Conservation (phyloP, 2,113 vertebrate genomes). For the Centropristis striata region DNA sequence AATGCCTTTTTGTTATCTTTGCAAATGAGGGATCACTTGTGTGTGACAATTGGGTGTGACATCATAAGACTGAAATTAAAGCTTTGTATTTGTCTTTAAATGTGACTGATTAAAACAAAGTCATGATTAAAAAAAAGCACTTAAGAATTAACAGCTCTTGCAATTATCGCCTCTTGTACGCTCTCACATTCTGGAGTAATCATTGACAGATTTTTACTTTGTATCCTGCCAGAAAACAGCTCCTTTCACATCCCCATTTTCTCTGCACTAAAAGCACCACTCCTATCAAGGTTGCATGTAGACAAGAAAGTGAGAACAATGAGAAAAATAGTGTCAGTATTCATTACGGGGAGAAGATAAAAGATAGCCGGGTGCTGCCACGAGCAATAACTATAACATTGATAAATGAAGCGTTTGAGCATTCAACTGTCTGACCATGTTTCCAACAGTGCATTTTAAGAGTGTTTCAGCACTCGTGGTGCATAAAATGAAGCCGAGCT, state of each 20-base stretch:
- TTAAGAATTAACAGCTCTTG: conserved; percentile 44
- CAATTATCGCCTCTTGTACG: conserved; percentile 52
- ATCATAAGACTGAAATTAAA: conserved; percentile 35
- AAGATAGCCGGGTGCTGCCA: conserved; percentile 73
- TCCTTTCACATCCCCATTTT: conserved; percentile 7
- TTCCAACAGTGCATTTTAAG: conserved; percentile 64
- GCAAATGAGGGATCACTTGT: conserved; percentile 35
- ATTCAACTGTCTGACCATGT: conserved; percentile 68
- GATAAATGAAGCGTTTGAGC: conserved; percentile 76
- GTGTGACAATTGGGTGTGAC: conserved; percentile 37
- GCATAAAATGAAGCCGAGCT: conserved; percentile 67
- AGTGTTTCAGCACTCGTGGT: conserved; percentile 46
- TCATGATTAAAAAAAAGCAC: neutral
- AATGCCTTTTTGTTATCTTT: conserved; percentile 68
- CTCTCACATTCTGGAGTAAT: conserved; percentile 36
- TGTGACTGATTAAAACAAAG: conserved; percentile 11
- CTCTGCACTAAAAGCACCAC: conserved; percentile 29
- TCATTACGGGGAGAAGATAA: conserved; percentile 68
- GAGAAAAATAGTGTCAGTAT: conserved; percentile 67
- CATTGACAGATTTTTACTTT: conserved; percentile 48
- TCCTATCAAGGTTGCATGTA: conserved; percentile 49
- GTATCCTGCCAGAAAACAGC: conserved; percentile 5
- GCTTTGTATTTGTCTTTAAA: conserved; percentile 15
- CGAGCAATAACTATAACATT: conserved; percentile 71
- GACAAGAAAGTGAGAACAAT: conserved; percentile 66